A percentile compares a stretch with the other conserved stretches of the same genome.
Conservation (phyloP, 2,888 invertebrate species). For the Hecatera dysodea region DNA sequence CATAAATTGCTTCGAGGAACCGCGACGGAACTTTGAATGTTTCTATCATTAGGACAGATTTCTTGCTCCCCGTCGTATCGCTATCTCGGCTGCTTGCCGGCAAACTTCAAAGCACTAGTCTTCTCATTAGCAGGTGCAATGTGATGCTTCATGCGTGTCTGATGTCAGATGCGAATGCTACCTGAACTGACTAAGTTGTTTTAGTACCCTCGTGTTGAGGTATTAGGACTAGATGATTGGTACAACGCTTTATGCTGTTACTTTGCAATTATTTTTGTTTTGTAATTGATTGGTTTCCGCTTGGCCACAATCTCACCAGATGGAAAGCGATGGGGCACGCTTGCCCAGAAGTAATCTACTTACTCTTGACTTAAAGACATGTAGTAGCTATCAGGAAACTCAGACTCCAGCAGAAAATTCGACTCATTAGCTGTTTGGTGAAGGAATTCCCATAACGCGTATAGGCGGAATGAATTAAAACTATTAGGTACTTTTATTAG, state of each 20-base stretch:
- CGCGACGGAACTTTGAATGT: slow-evolving; percentile 35
- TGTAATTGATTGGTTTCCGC: too few species aligned
- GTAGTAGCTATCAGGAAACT: too few species aligned
- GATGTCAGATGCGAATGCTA: slow-evolving; percentile 26
- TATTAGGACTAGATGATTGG: neutral
- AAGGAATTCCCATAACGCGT: too few species aligned
- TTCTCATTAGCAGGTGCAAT: slow-evolving; percentile 48
- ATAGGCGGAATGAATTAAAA: too few species aligned
- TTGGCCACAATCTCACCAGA: too few species aligned
- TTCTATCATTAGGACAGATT: slow-evolving; percentile 44
- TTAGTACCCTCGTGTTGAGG: neutral
- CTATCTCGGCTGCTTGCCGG: neutral
- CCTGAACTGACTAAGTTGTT: slow-evolving; percentile 1
- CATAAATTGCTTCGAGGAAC: slow-evolving; percentile 14
- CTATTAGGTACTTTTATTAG: too few species aligned
- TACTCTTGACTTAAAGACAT: too few species aligned
- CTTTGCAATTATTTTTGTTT: too few species aligned
- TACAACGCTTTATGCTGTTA: neutral
- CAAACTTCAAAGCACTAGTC: slow-evolving; percentile 43
- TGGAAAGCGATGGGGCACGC: too few species aligned
- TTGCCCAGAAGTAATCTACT: too few species aligned
- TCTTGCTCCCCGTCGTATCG: slow-evolving; percentile 14
- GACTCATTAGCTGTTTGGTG: too few species aligned
- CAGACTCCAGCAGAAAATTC: too few species aligned
- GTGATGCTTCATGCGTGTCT: slow-evolving; percentile 38